Evolutionary conservation across 2,797 vertebrate species (phyloP).

Genomic region (Avahi laniger): DNA sequence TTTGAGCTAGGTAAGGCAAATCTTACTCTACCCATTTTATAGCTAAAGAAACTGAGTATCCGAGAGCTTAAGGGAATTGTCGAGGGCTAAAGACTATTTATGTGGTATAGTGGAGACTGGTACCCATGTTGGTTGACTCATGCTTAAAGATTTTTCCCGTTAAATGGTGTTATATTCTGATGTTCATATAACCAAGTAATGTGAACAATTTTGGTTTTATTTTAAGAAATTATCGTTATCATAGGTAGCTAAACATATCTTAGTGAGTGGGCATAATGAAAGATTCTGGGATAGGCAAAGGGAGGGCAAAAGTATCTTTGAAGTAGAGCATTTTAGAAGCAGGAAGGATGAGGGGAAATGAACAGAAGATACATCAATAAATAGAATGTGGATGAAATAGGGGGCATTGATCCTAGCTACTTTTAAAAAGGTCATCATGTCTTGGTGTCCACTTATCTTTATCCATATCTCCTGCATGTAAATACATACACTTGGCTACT

Average conservation of each 20-base stretch:
- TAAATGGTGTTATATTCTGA: conserved; percentile 52
- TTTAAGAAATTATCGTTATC: conserved; percentile 72
- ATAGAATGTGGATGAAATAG: neutral
- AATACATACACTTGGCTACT: neutral
- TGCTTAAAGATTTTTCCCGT: neutral
- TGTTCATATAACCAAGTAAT: conserved; percentile 65
- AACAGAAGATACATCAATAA: conserved; percentile 4
- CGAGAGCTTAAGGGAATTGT: neutral
- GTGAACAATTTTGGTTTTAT: conserved; percentile 68
- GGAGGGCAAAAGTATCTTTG: conserved; percentile 19
- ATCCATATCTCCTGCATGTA: neutral
- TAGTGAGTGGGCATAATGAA: conserved; percentile 62
- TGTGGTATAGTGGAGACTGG: neutral
- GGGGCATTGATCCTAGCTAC: neutral
- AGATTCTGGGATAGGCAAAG: conserved; percentile 54
- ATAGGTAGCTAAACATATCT: conserved; percentile 70
- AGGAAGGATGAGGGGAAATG: conserved; percentile 28
- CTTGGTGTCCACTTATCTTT: neutral
- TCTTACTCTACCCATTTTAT: neutral
- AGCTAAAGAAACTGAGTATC: neutral
- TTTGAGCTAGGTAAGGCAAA: neutral
- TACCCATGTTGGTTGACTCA: neutral
- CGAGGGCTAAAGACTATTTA: neutral
- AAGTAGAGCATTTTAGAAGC: conserved; percentile 42
- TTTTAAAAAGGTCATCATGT: neutral